These are phyloP conservation scores for Phenganax marumi DNA, from an alignment of 92 coral and sea anemone species.

Conservation along the genomic window DNA sequence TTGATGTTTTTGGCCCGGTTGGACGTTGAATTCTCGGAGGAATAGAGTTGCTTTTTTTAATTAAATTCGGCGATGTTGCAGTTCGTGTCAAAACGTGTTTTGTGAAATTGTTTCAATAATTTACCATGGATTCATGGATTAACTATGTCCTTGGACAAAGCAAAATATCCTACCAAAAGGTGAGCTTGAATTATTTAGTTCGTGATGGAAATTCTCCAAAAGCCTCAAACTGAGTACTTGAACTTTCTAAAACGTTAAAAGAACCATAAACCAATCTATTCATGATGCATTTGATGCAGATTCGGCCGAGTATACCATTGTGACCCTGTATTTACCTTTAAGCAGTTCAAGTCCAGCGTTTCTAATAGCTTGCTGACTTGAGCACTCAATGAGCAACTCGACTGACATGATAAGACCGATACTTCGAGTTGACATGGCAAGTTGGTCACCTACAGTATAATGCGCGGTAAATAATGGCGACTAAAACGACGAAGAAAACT, in stretches of 20 bases:
- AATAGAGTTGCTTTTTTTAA: no score
- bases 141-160: not conserved
- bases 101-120: no score
- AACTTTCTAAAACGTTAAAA: slow-evolving; percentile 14
- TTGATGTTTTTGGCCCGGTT: no score
- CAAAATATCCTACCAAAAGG: not conserved
- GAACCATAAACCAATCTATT: not conserved
- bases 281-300: not conserved
- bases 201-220: not conserved
- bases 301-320: no score
- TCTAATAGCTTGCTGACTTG: slow-evolving; percentile 67
- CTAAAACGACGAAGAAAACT: not conserved
- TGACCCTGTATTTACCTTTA: slow-evolving; percentile 63
- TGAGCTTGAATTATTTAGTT: slow-evolving; percentile 4
- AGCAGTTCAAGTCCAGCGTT: slow-evolving; percentile 70
- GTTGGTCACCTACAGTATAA: slow-evolving; percentile 63
- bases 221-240: slow-evolving; percentile 17
- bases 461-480: not conserved
- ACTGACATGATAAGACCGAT: slow-evolving; percentile 75
- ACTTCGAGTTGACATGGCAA: slow-evolving; percentile 82
- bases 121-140: not conserved
- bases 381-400: slow-evolving; percentile 52
- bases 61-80: no score
- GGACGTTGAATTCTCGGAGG: no score
- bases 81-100: no score